Evolutionary conservation across 2,113 vertebrate genomes (phyloP), one percentile per base, ranked within the genome.

Genomic region (Corythaixoides concolor): DNA sequence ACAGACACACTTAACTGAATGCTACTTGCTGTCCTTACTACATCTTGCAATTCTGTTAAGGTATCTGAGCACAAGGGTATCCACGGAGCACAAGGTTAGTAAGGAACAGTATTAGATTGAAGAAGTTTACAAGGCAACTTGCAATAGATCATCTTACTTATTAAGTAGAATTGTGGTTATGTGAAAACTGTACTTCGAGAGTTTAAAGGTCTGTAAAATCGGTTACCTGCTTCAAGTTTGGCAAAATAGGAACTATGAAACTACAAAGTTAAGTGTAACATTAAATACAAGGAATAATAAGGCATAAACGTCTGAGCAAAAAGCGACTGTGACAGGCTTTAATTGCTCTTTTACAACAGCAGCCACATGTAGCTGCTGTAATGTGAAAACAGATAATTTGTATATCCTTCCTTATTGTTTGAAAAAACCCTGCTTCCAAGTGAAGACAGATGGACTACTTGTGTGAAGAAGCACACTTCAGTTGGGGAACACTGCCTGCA

Each of bases 401-500:
- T 39, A 59, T 23, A 81, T 15, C 8, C 23, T 80, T 63, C 23
- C 39, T 67, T 68, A 84, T 27, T 75, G 32, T 72, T 81, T 70
- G 8, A 53, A 82, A 86, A 45, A 17, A 2, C 0, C 3, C 9
- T 0, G 1, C 9, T 76, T 78, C 28, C 16, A 28, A 59, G 8
- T 55, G 55, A 89, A 77, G 14, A 22, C 22, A 84, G 56, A 76
- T 55, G 6, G 37, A 33, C 5, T 75, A 12, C 10, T 56, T 66
- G 7, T 50, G 20, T 72, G 81, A 55, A 70, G 33, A 52, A 92
- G 10, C 21, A 50, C 23, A 15, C 11, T 78, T 75, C 39, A 24
- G 28, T 1, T 73, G 59, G 19, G 19, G 39, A 68, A 58, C 16
- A 14, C 19, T 73, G 15, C 45, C 53, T 82, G 50, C 15, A 16